Conservation (phyloP, 2,888 invertebrate genomes). For the Eupithecia inturbata region DNA sequence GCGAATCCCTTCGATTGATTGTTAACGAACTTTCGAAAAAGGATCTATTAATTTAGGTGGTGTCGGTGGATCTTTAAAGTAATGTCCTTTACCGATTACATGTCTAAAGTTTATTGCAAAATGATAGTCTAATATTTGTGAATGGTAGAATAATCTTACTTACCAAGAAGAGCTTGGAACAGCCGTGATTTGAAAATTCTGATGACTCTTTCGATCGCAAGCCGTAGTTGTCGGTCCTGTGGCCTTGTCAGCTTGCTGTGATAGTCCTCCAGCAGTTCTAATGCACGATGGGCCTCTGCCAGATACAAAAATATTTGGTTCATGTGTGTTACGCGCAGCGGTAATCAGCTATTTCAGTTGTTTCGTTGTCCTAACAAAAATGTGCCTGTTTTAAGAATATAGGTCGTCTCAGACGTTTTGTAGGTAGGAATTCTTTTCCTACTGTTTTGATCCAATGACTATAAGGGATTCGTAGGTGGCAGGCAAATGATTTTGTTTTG, state of each 20-base stretch:
- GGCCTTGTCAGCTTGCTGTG: conserved; percentile 96
- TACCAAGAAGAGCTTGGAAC: conserved; percentile 98
- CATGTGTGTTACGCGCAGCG: background rate
- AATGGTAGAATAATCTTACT: conserved; percentile 63
- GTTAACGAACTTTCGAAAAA: conserved; percentile 5
- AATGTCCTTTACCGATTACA: background rate
- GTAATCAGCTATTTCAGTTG: background rate
- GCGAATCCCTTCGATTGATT: conserved; percentile 58
- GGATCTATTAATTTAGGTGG: too few relatives aligned
- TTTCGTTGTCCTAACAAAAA: background rate
- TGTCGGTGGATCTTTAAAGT: background rate
- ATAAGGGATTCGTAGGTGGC: background rate
- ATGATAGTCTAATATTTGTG: background rate
- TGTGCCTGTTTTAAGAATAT: background rate
- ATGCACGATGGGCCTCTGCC: conserved; percentile 98
- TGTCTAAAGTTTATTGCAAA: background rate
- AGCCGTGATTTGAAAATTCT: conserved; percentile 98
- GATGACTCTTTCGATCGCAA: conserved; percentile 98
- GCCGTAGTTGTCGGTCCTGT: conserved; percentile 96
- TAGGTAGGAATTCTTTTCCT: background rate
- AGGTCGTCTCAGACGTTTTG: background rate
- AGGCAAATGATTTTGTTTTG: background rate
- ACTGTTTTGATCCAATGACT: background rate
- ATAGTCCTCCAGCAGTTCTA: conserved; percentile 99
- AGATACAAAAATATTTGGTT: conserved; percentile 23